Base-by-base conservation (phyloP, 2,113 vertebrate genomes). In the Macaca mulatta region DNA sequence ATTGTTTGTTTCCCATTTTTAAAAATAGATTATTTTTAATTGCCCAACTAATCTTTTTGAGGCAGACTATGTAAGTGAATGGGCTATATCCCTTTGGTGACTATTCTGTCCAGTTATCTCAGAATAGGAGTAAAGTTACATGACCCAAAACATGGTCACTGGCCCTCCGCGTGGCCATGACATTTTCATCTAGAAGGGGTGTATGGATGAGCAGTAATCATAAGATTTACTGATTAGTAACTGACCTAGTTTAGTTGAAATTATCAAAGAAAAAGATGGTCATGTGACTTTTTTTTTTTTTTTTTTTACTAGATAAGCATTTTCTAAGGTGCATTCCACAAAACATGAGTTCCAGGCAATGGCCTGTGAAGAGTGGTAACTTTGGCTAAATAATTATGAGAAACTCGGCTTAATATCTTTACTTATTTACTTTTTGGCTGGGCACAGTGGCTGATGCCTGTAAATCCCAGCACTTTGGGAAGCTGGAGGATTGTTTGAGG, bases 291-390 rank as follows among this genome's bases (percentile, higher is more conserved):
- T 89, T 85, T 83, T 40, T 40, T 40, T 40, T 40, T 40, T 40
- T 40, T 30, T 59, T 64, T 64, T 96, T 78, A 64, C 84, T 77
- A 64, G 78, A 82, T 59, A 90, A 95, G 55, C 89, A 59, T 93
- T 96, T 88, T 80, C 90, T 69, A 82, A 87, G 90, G 59, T 77
- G 22, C 30, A 50, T 61, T 95, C 38, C 64, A 89, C n/a, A 92
- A 55, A 89, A 61, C 38, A 69, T 67, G 64, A 83, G 23, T 95
- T 77, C 11, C 13, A 82, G 81, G 50, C 55, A 87, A 5, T 90
- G 32, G 35, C 48, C 57, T 82, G 4, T 90, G 81, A 90, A 87
- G 14, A 61, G 8, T 45, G 67, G 75, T 87, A 87, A 90, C 57
- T 77, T 81, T 43, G 48, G 50, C 75, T 87, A 90, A 95, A 57